These are phyloP conservation scores for Mormyrus lacerda DNA, from an alignment of 2,113 vertebrate genomes.

Conservation along the genomic window DNA sequence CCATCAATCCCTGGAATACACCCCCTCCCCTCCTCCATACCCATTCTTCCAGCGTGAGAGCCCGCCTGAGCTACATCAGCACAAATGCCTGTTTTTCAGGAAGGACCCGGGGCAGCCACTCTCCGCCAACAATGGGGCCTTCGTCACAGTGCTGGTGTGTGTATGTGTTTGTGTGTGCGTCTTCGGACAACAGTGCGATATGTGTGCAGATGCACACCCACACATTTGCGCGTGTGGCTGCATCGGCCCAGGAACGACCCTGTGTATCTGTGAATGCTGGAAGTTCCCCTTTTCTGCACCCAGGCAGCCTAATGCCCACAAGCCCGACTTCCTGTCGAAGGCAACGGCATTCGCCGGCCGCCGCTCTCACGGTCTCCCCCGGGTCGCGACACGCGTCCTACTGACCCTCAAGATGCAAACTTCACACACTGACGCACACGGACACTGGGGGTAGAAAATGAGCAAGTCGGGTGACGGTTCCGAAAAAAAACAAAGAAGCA, in stretches of 20 bases:
- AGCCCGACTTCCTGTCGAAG: conserved; percentile 25
- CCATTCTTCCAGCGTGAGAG: conserved; percentile 5
- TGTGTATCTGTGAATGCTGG: conserved; percentile 18
- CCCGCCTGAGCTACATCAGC: conserved; percentile 34
- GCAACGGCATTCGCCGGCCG: background rate
- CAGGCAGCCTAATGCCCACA: conserved; percentile 19
- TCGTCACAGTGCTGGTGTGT: conserved; percentile 1
- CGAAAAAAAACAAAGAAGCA: background rate
- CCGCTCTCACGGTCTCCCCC: background rate
- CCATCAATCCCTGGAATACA: background rate
- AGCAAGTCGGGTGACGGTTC: background rate
- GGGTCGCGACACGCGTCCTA: background rate
- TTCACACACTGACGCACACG: background rate
- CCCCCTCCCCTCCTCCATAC: conserved; percentile 4
- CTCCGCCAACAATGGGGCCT: conserved; percentile 26
- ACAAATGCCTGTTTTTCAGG: conserved; percentile 40
- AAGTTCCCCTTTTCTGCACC: conserved; percentile 29
- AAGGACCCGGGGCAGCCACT: conserved; percentile 34
- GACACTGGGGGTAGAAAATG: background rate
- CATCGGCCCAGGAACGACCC: background rate
- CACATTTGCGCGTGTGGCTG: background rate
- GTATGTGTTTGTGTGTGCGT: background rate
- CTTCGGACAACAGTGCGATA: background rate
- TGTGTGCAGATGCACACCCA: background rate
- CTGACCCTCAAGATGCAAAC: background rate